phyloP scores from a whole-genome alignment of 2,888 invertebrate genomes.

The Morpho helenor region DNA sequence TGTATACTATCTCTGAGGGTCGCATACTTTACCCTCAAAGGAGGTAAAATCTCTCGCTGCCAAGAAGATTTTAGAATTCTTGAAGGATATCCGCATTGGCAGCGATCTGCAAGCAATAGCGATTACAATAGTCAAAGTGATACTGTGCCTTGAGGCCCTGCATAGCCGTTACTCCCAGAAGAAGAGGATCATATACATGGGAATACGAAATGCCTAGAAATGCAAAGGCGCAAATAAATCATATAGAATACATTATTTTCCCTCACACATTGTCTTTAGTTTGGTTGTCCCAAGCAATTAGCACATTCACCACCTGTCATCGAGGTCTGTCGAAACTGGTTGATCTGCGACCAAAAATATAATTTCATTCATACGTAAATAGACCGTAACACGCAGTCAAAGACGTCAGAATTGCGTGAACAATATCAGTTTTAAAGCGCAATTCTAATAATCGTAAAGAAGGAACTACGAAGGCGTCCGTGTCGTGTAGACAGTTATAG shows the following conservation, averaged over 20 bases:
- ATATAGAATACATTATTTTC: conserved; percentile 33
- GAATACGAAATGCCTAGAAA: conserved; percentile 1
- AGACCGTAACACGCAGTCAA: conserved; percentile 11
- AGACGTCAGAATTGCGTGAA: conserved; percentile 19
- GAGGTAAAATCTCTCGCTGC: too few relatives aligned
- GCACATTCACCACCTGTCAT: conserved; percentile 65
- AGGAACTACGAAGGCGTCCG: conserved; percentile 15
- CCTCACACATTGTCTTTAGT: conserved; percentile 41
- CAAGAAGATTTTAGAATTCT: too few relatives aligned
- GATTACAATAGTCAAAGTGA: too few relatives aligned
- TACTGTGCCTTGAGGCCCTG: too few relatives aligned
- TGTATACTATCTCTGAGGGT: too few relatives aligned
- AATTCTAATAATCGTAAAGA: conserved; percentile 6
- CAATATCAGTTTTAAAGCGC: background rate
- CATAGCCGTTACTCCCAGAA: too few relatives aligned
- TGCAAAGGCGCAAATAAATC: conserved; percentile 16
- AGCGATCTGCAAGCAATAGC: too few relatives aligned
- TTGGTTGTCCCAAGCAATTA: conserved; percentile 55
- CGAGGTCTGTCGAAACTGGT: conserved; percentile 33
- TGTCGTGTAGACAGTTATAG: conserved; percentile 22
- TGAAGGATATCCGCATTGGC: too few relatives aligned
- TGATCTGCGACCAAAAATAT: conserved; percentile 25
- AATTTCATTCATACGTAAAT: conserved; percentile 23
- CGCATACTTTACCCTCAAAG: too few relatives aligned
- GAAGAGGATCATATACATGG: too few relatives aligned